These are phyloP conservation scores for Leptobrachium leishanense DNA, from an alignment of 2,113 vertebrate species.

Conservation along the genomic window DNA sequence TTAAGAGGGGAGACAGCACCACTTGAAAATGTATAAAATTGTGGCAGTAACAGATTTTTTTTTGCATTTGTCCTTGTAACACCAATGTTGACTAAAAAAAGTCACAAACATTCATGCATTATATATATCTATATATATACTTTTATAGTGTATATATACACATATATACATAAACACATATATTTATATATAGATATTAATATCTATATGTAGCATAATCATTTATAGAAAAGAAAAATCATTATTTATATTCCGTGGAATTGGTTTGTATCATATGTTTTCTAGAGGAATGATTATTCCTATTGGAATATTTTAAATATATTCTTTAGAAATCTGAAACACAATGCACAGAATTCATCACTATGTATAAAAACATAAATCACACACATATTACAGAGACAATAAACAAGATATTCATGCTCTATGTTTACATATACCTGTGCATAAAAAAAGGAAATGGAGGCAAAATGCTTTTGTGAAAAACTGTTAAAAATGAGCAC, in stretches of 20 bases:
- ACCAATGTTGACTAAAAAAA: conserved; percentile 55
- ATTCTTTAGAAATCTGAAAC: not conserved
- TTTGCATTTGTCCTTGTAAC: conserved; percentile 45
- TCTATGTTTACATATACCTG: conserved; percentile 14
- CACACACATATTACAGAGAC: conserved; percentile 19
- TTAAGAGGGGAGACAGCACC: conserved; percentile 67
- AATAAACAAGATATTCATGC: conserved; percentile 30
- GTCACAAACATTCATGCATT: not conserved
- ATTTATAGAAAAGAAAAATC: not conserved
- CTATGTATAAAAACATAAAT: conserved; percentile 30
- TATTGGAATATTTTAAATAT: conserved; percentile 2
- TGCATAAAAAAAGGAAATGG: not conserved
- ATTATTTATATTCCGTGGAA: not conserved
- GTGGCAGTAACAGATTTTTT: conserved; percentile 60
- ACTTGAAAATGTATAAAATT: conserved; percentile 67
- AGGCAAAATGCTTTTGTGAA: conserved; percentile 35
- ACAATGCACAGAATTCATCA: conserved; percentile 12
- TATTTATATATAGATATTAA: not conserved
- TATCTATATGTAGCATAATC: not conserved
- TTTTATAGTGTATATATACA: not conserved
- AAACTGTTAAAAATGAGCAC: conserved; percentile 62
- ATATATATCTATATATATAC: not conserved
- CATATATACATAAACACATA: not conserved
- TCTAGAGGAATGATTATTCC: not conserved
- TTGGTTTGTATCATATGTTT: not conserved